Percentiles rank a stretch among this genome's conserved stretches.
Evolutionary conservation across 2,113 vertebrate species (phyloP).

Genomic region (Dendrocopos noguchii): DNA sequence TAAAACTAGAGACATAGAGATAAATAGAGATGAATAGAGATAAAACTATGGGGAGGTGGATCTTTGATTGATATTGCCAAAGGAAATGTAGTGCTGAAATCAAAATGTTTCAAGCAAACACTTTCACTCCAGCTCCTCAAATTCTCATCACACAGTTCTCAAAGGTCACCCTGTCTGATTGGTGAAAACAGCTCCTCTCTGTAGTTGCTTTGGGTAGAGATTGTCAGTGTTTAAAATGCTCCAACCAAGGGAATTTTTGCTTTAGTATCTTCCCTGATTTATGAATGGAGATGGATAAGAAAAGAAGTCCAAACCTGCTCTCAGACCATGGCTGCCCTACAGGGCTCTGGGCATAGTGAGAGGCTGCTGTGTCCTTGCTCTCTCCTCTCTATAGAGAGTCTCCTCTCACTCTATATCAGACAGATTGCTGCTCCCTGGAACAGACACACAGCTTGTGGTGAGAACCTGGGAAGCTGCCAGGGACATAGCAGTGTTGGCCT

Average conservation of each 20-base stretch:
- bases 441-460: rapidly evolving
- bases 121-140: background rate
- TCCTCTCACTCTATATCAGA: rapidly evolving
- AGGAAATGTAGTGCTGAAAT: background rate
- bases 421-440: background rate
- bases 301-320: background rate
- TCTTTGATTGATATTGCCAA: background rate
- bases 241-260: rapidly evolving
- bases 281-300: background rate
- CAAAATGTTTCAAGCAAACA: background rate
- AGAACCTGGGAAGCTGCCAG: background rate
- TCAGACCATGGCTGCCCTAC: background rate
- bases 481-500: background rate
- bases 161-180: background rate
- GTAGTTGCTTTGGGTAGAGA: background rate
- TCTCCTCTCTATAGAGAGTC: no score
- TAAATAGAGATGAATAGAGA: no score
- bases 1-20: background rate
- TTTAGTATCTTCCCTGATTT: background rate
- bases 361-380: background rate
- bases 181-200: background rate
- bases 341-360: background rate
- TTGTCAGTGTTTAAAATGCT: background rate
- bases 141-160: background rate
- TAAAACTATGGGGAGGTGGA: background rate